phyloP scores from a whole-genome alignment of 1,140 invertebrate genomes.

The Drosophila lacertosa region DNA sequence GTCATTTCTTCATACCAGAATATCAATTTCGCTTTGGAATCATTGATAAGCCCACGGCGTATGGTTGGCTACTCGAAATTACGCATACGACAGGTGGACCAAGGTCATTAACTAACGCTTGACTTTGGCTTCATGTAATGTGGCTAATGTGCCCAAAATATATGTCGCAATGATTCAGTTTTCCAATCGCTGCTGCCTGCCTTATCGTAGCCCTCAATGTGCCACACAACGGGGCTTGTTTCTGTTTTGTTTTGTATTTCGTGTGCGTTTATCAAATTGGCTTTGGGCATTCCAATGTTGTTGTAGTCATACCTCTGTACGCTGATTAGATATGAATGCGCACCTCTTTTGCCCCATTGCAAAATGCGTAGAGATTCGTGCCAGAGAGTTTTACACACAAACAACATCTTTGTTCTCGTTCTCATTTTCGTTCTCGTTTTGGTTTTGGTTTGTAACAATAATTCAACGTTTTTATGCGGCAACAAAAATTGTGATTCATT shows the following conservation, averaged over 20 bases:
- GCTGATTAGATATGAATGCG: slow-evolving; percentile 59
- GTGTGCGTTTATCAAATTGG: slow-evolving; percentile 56
- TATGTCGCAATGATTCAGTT: slow-evolving; percentile 70
- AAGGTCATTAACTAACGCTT: slow-evolving; percentile 74
- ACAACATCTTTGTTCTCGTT: slow-evolving; percentile 24
- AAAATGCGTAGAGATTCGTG: slow-evolving; percentile 16
- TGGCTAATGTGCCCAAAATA: slow-evolving; percentile 30
- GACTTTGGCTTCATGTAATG: slow-evolving; percentile 53
- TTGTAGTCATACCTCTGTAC: slow-evolving; percentile 21
- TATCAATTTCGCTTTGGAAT: slow-evolving; percentile 22
- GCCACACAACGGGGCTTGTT: slow-evolving; percentile 18
- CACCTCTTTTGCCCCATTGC: slow-evolving; percentile 37
- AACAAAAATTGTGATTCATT: slow-evolving; percentile 80
- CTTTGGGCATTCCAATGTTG: slow-evolving; percentile 70
- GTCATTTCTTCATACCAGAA: slow-evolving; percentile 22
- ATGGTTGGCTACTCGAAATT: slow-evolving; percentile 37
- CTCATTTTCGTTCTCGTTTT: background rate
- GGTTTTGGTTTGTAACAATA: slow-evolving; percentile 12
- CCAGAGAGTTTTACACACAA: slow-evolving; percentile 1
- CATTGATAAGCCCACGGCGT: slow-evolving; percentile 46
- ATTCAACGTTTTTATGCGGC: slow-evolving; percentile 43
- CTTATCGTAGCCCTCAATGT: slow-evolving; percentile 39
- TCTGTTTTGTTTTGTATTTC: slow-evolving; percentile 36
- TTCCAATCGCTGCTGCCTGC: slow-evolving; percentile 30
- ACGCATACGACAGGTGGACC: slow-evolving; percentile 77